Evolutionary conservation across 2,797 vertebrate genomes (phyloP).

Genomic region (Onychomys arenicola): DNA sequence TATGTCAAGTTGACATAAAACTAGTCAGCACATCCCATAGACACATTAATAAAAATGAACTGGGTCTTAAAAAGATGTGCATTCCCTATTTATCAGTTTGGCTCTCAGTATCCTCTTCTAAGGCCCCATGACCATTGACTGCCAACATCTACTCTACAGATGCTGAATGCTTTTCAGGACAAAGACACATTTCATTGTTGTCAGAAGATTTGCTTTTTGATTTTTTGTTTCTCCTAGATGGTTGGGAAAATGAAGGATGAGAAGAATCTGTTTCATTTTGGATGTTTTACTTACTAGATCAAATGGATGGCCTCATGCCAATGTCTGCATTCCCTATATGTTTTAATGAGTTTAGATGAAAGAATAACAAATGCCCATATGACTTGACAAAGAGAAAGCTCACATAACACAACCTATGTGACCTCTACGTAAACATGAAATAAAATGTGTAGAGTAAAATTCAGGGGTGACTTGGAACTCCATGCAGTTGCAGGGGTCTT

Average conservation of each 20-base stretch:
- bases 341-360: slow-evolving; percentile 3
- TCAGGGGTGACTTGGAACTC: not conserved
- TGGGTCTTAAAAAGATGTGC: not conserved
- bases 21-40: not conserved
- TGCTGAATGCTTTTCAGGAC: not conserved
- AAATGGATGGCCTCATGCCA: not conserved
- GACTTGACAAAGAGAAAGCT: slow-evolving; percentile 26
- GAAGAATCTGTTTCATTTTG: slow-evolving; percentile 12
- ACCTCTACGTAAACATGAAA: too few relatives aligned
- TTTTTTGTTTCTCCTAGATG: not conserved
- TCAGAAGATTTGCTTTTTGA: not conserved
- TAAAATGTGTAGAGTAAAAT: not conserved
- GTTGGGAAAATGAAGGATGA: not conserved
- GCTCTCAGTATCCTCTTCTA: not conserved
- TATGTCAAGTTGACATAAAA: not conserved
- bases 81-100: not conserved
- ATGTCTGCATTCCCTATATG: not conserved
- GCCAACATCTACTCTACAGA: not conserved
- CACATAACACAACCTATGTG: not conserved
- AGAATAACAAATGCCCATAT: not conserved
- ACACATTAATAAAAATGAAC: not conserved
- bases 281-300: slow-evolving; percentile 24
- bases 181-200: not conserved
- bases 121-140: not conserved
- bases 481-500: not conserved